Evolutionary conservation across 2,797 vertebrate species (phyloP).

Genomic region (Steatocranus sp.): DNA sequence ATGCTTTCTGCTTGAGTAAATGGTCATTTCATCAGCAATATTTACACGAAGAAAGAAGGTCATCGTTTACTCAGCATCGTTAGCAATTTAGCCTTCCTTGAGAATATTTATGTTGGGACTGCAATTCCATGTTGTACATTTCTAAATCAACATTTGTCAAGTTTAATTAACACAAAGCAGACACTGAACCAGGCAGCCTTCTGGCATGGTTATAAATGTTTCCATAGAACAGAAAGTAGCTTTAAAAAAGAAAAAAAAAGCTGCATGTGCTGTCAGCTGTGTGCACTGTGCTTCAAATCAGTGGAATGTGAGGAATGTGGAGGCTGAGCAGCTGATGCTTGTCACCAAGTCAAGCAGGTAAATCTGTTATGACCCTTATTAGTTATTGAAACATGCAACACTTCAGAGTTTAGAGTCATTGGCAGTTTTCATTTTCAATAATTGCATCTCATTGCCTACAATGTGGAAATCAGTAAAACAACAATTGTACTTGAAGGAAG

Average conservation of each 20-base stretch:
- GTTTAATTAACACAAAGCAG: not conserved
- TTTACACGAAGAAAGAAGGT: not conserved
- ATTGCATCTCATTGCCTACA: not conserved
- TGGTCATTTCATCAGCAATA: not conserved
- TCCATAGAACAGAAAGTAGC: not conserved
- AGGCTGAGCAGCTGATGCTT: not conserved
- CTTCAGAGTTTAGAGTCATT: not conserved
- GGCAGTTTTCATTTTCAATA: not conserved
- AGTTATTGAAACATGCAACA: not conserved
- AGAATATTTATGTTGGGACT: not conserved
- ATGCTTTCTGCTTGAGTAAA: not conserved
- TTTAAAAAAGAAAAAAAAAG: not conserved
- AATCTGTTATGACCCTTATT: not conserved
- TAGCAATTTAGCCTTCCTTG: not conserved
- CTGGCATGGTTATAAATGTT: not conserved
- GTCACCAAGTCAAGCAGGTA: not conserved
- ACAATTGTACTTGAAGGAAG: conserved; percentile 86
- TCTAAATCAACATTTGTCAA: not conserved
- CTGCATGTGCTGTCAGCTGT: not conserved
- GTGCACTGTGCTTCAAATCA: not conserved
- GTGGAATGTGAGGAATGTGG: not conserved
- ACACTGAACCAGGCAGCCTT: not conserved
- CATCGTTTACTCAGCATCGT: not conserved
- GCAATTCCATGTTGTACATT: not conserved
- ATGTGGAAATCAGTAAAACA: not conserved